These are phyloP conservation scores for Spheniscus mendiculus DNA, from an alignment of 2,113 vertebrate genomes.

Conservation along the genomic window DNA sequence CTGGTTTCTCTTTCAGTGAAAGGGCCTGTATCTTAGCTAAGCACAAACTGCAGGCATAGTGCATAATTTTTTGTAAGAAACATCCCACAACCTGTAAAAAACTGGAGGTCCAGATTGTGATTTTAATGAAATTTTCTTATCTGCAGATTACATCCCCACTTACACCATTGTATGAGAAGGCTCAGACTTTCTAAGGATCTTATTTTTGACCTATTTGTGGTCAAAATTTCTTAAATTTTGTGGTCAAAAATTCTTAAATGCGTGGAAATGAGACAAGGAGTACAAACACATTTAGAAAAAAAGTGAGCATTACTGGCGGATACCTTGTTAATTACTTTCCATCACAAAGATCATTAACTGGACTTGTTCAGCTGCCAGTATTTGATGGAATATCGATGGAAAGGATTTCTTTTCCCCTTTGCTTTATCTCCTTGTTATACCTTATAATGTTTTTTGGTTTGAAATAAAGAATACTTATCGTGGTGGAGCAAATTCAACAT, in stretches of 20 bases:
- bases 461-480: neutral
- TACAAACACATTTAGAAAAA: neutral
- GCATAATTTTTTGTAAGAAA: neutral
- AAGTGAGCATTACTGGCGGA: neutral
- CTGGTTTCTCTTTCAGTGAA: neutral
- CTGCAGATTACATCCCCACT: neutral
- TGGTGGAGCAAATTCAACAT: neutral
- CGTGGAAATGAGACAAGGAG: neutral
- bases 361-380: neutral
- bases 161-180: neutral
- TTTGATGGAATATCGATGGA: neutral
- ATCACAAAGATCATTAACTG: neutral
- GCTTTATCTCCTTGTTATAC: neutral
- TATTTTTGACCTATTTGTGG: neutral
- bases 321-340: neutral
- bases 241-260: neutral
- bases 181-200: neutral
- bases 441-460: neutral
- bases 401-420: neutral
- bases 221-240: neutral
- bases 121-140: neutral
- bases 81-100: neutral
- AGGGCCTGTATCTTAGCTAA: neutral
- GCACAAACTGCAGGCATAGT: neutral
- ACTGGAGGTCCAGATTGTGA: neutral